Evolutionary conservation across 2,797 vertebrate genomes (phyloP).

Genomic region (Eulemur rubriventer): DNA sequence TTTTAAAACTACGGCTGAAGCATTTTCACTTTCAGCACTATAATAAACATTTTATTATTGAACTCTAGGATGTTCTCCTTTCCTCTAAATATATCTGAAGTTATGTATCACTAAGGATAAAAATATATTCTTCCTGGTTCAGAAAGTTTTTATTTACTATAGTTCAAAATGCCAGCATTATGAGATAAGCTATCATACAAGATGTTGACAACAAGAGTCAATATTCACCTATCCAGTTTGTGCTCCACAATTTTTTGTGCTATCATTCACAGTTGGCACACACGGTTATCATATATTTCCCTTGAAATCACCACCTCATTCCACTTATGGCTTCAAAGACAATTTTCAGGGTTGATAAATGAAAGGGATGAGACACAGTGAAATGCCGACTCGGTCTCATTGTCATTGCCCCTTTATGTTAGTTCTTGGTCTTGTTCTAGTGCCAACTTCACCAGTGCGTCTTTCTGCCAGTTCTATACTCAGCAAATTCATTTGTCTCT

Average conservation of each 20-base stretch:
- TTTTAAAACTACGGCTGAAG: conserved; percentile 67
- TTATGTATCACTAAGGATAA: conserved; percentile 62
- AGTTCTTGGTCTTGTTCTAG: conserved; percentile 2
- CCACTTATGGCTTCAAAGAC: conserved; percentile 17
- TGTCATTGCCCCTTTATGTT: not conserved
- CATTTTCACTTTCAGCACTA: conserved; percentile 62
- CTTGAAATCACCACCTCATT: conserved; percentile 28
- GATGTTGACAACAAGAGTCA: conserved; percentile 48
- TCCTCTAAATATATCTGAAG: conserved; percentile 60
- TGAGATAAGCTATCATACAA: conserved; percentile 45
- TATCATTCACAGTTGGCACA: conserved; percentile 24
- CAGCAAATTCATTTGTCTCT: not conserved
- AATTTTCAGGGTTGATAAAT: conserved; percentile 42
- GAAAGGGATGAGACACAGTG: not conserved
- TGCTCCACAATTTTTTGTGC: not conserved
- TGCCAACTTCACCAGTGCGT: not conserved
- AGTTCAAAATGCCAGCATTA: conserved; percentile 50
- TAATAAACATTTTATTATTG: conserved; percentile 77
- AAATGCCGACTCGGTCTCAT: not conserved
- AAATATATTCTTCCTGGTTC: conserved; percentile 53
- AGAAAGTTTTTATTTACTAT: conserved; percentile 57
- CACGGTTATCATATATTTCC: not conserved
- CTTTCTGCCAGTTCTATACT: not conserved
- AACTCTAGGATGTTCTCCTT: conserved; percentile 64
- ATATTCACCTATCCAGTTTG: not conserved